A percentile compares a stretch with the other conserved stretches of the same genome.
phyloP scores from a whole-genome alignment of 1,140 invertebrate genomes.

The Monochamus saltuarius region DNA sequence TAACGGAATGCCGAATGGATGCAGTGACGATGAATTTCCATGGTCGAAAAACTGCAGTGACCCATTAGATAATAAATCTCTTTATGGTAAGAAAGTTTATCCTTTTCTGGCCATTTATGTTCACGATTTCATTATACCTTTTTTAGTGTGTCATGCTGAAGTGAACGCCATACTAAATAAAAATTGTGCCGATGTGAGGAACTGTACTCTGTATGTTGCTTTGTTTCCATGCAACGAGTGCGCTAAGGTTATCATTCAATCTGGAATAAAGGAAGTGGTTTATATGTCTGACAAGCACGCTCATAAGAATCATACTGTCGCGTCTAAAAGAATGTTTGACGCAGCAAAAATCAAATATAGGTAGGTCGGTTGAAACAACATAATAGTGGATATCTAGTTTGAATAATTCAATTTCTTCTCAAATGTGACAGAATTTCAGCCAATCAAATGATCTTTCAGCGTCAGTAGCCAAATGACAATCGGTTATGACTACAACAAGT shows the following conservation, averaged over 20 bases:
- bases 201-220: constrained; percentile 83
- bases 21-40: constrained; percentile 84
- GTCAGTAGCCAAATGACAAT: too few relatives aligned
- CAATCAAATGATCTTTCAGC: too few relatives aligned
- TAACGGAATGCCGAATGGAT: constrained; percentile 92
- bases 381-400: background rate
- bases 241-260: constrained; percentile 95
- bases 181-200: constrained; percentile 73
- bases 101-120: background rate
- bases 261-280: constrained; percentile 79
- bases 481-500: too few relatives aligned
- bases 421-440: too few relatives aligned
- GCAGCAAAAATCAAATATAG: constrained; percentile 68
- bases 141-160: constrained; percentile 95
- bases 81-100: constrained; percentile 75
- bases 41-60: constrained; percentile 68
- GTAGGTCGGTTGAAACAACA: constrained; percentile 43
- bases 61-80: constrained; percentile 72
- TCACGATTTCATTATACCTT: constrained; percentile 36
- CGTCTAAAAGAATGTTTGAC: constrained; percentile 80
- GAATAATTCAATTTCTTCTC: too few relatives aligned
- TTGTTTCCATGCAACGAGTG: constrained; percentile 96
- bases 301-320: constrained; percentile 65
- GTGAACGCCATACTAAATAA: constrained; percentile 95
- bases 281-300: constrained; percentile 82